A percentile compares a stretch with the other conserved stretches of the same genome.
These are phyloP conservation scores for Chelonia mydas DNA, from an alignment of 2,797 vertebrate species.

Conservation along the genomic window DNA sequence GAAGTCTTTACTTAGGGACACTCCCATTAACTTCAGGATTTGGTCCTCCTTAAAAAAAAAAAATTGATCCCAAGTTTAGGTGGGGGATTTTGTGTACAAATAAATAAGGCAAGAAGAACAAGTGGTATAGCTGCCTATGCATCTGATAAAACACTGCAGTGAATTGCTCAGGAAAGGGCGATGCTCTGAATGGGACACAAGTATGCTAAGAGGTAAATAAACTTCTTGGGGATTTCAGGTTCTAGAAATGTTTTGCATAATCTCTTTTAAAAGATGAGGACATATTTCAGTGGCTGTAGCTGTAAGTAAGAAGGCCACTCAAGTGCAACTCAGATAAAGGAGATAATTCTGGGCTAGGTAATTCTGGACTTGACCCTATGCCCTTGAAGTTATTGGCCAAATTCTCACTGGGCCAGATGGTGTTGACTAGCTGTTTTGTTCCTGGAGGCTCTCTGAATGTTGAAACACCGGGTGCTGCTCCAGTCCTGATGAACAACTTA, in stretches of 20 bases:
- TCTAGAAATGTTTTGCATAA: not conserved
- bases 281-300: not conserved
- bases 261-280: not conserved
- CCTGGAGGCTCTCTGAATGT: not conserved
- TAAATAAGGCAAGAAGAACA: not conserved
- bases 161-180: not conserved
- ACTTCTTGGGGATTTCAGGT: not conserved
- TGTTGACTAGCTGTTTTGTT: not conserved
- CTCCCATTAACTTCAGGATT: not conserved
- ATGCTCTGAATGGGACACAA: not conserved
- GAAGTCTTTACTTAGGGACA: not conserved
- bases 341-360: not conserved
- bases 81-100: not conserved
- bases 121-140: not conserved
- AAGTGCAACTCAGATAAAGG: not conserved
- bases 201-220: not conserved
- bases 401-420: not conserved
- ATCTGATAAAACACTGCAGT: not conserved
- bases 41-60: not conserved
- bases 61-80: not conserved
- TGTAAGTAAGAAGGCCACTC: not conserved
- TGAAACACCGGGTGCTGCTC: not conserved
- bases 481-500: not conserved
- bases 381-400: too few relatives aligned
- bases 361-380: too few relatives aligned